Evolutionary conservation across 2,888 invertebrate genomes (phyloP), one percentile per base, ranked within the genome.

Genomic region (Ormia ochracea): DNA sequence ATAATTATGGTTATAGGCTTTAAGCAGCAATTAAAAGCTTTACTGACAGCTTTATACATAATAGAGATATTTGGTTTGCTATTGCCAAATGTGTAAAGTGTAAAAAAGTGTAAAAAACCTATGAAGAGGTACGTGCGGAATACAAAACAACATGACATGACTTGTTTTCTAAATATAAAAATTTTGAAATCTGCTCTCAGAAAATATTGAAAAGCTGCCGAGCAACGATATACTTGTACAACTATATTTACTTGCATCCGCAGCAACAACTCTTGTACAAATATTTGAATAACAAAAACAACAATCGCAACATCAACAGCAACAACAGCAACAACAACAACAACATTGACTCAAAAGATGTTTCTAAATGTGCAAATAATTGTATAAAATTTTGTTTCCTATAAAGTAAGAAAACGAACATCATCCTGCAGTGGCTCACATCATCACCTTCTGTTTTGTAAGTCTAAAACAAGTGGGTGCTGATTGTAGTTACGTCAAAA

Each of bases 351-450:
- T 26, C 4, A 33, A 28, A 65, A 4, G 17, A 36, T 50, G n/a
- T 65, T 38, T n/a, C 38, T 52, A 28, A 66, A 38, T 50, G 26
- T 17, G 36, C 48, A 50, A 63, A 36, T 7, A 50, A 50, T 6
- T 50, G 33, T 38, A 48, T 19, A 26, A 48, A 65, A 65, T 56
- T 68, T n/a, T 38, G 4, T 36, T 38, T 43, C n/a, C 23, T 33
- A 28, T 48, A 2, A 19, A 26, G 19, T 23, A 59, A 19, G 50
- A 63, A 21, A 45, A 43, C 17, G 17, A 43, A 45, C 19, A 17
- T n/a, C 31, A 31, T 26, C 50, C 4, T 33, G 14, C 14, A 45
- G 45, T 33, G n/a, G 63, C 48, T 63, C 21, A 48, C 48, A 48
- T 48, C 63, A 5, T 50, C 36, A 26, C 50, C 48, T 65, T 36